Evolutionary conservation across 2,113 vertebrate genomes (phyloP).

Genomic region (Neomonachus schauinslandi): DNA sequence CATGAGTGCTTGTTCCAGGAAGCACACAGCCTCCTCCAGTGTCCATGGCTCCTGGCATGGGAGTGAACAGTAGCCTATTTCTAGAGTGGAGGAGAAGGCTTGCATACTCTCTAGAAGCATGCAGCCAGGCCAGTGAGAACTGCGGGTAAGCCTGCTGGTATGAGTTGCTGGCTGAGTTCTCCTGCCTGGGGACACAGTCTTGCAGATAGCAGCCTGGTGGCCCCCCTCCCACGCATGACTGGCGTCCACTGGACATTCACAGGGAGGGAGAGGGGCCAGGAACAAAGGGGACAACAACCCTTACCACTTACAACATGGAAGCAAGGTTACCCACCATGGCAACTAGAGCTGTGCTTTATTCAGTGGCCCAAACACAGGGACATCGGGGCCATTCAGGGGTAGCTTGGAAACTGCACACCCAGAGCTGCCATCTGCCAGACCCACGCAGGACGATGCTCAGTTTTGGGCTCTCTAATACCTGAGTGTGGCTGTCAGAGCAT

Average conservation of each 20-base stretch:
- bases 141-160: background rate
- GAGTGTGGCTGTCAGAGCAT: background rate
- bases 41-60: background rate
- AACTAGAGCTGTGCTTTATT: too few species aligned
- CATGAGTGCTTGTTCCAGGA: background rate
- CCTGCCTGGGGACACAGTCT: background rate
- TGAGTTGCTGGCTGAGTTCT: background rate
- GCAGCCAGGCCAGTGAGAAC: background rate
- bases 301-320: background rate
- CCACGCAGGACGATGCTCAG: background rate
- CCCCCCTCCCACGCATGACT: background rate
- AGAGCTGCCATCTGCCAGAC: background rate
- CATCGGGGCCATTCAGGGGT: background rate
- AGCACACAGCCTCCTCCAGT: background rate
- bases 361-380: background rate
- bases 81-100: background rate
- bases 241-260: background rate
- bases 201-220: background rate
- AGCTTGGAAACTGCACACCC: background rate
- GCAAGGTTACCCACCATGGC: too few species aligned
- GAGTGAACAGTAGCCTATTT: background rate
- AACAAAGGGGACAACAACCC: background rate
- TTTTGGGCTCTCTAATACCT: background rate
- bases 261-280: background rate
- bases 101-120: background rate